Percentiles rank a stretch among this genome's conserved stretches.
These are phyloP conservation scores for Artemia franciscana DNA, from an alignment of 1,140 invertebrate genomes.

Conservation along the genomic window DNA sequence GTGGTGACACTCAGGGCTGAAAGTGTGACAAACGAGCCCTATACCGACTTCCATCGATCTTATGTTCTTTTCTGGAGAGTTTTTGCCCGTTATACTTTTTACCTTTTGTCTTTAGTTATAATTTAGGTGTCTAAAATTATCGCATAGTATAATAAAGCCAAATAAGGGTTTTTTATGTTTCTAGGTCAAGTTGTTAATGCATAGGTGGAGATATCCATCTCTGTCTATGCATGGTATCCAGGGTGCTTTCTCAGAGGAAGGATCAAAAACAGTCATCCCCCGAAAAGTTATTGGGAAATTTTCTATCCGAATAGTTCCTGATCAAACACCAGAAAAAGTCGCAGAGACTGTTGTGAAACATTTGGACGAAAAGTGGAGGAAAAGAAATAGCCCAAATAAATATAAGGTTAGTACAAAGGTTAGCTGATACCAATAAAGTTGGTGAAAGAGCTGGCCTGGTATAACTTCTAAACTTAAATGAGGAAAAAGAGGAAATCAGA, in stretches of 20 bases:
- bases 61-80: too few species aligned
- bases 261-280: constrained; percentile 87
- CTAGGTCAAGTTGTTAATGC: constrained; percentile 47
- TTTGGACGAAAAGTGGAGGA: constrained; percentile 36
- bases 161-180: constrained; percentile 6
- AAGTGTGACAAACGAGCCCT: too few species aligned
- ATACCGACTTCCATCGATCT: too few species aligned
- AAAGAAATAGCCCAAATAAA: constrained; percentile 57
- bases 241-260: constrained; percentile 75
- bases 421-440: too few species aligned
- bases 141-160: not conserved
- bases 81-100: too few species aligned
- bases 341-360: constrained; percentile 46
- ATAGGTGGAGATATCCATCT: constrained; percentile 70
- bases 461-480: too few species aligned
- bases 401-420: constrained; percentile 52
- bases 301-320: constrained; percentile 76
- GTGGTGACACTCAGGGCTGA: too few species aligned
- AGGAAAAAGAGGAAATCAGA: too few species aligned
- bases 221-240: constrained; percentile 78
- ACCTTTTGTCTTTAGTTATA: too few species aligned
- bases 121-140: too few species aligned
- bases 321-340: constrained; percentile 57
- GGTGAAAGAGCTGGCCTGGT: too few species aligned
- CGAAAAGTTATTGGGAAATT: constrained; percentile 87